Percentiles rank a stretch among this genome's conserved stretches.
These are phyloP conservation scores for Hycleus phaleratus DNA, from an alignment of 1,140 invertebrate species.

Conservation along the genomic window DNA sequence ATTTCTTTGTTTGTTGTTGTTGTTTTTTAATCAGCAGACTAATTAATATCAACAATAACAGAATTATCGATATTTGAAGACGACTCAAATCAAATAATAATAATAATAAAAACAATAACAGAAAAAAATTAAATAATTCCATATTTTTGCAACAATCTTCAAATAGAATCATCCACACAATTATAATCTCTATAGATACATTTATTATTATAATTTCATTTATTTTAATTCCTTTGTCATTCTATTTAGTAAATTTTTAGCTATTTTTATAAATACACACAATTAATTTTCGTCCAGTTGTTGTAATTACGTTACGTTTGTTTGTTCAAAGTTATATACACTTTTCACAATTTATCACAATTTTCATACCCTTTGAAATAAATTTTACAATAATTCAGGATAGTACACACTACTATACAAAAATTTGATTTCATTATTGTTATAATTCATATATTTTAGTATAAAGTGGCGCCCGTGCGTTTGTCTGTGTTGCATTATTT, in stretches of 20 bases:
- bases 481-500: too few relatives aligned
- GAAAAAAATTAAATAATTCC: background rate
- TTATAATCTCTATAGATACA: background rate
- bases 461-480: too few relatives aligned
- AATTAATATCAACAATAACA: background rate
- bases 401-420: conserved; percentile 5
- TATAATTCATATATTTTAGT: too few relatives aligned
- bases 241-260: background rate
- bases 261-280: background rate
- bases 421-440: background rate
- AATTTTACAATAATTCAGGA: too few relatives aligned
- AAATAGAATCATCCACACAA: background rate
- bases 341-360: conserved; percentile 19
- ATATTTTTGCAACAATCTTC: background rate
- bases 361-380: conserved; percentile 9
- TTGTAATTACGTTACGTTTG: too few relatives aligned
- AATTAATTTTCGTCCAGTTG: background rate
- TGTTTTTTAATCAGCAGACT: background rate
- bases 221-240: background rate
- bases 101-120: too few relatives aligned
- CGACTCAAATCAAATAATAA: background rate
- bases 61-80: background rate
- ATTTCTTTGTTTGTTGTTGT: background rate
- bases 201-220: background rate
- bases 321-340: conserved; percentile 1